Evolutionary conservation across 2,113 vertebrate genomes (phyloP).

Genomic region (Hypomesus transpacificus): DNA sequence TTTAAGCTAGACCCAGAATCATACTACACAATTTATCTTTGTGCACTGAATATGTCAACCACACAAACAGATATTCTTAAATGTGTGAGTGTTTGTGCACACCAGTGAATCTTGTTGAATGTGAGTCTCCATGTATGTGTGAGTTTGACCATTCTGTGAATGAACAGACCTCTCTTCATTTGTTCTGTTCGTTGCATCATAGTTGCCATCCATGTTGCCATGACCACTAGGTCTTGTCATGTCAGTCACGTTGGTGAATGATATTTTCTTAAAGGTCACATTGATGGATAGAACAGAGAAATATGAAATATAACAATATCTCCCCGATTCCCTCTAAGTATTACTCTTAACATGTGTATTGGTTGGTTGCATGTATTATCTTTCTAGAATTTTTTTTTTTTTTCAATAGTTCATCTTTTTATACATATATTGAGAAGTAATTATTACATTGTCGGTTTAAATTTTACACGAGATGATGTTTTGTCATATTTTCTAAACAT

Average conservation of each 20-base stretch:
- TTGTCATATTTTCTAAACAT: constrained; percentile 29
- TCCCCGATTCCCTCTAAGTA: neutral
- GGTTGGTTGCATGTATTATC: constrained; percentile 59
- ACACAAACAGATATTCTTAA: neutral
- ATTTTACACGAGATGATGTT: constrained; percentile 40
- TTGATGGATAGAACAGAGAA: too few relatives aligned
- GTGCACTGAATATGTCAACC: too few relatives aligned
- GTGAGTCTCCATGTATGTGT: constrained; percentile 27
- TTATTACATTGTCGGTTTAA: constrained; percentile 10
- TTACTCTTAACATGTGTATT: constrained; percentile 29
- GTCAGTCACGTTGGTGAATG: too few relatives aligned
- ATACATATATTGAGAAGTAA: constrained; percentile 57
- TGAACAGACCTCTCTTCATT: constrained; percentile 57
- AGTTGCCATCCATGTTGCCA: too few relatives aligned
- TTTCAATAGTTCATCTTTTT: constrained; percentile 65
- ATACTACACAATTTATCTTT: too few relatives aligned
- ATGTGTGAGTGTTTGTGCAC: constrained; percentile 27
- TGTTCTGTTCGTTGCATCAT: too few relatives aligned
- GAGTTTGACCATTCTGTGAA: constrained; percentile 69
- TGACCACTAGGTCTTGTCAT: too few relatives aligned
- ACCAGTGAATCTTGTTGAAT: constrained; percentile 15
- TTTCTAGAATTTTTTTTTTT: constrained; percentile 55
- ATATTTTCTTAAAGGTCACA: too few relatives aligned
- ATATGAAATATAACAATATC: too few relatives aligned
- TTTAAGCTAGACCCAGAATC: too few relatives aligned